Base-by-base conservation (phyloP, 2,797 vertebrate genomes). In the Gambelia wislizenii region DNA sequence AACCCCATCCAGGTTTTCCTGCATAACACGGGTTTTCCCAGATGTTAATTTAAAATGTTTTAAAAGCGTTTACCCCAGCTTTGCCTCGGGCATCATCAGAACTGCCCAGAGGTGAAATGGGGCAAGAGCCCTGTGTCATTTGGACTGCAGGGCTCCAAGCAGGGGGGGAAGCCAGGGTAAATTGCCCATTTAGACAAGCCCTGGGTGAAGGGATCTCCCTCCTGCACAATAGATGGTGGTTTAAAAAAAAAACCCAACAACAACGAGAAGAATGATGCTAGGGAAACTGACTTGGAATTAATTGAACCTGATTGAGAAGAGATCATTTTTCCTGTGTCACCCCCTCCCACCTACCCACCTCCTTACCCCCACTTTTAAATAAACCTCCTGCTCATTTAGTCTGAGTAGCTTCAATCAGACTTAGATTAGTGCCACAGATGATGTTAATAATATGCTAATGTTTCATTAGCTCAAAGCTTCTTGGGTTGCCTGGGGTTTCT, bases 361-460 rank as follows among this genome's bases (percentile, higher is more conserved):
- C 69, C 88, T 92, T 84, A 42, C 79, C 85, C 84, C 93, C 93
- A 94, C 94, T 93, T 91, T 97, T 96, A 97, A 96, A 96, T 95
- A 97, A 96, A 96, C 96, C 97, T 97, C 96, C 97, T 96, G 97
- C 94, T 97, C 97, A 96, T 96, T 97, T 97, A 97, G 94, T 80
- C 94, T 95, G 96, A 97, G 96, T 97, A 96, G 94, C 96, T 97
- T 96, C 96, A 97, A 97, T 97, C 97, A 97, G 94, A 93, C 94
- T 93, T 86, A 97, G 96, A 97, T 97, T 96, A 97, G 97, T 91
- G 95, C 96, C 90, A 94, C 94, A 93, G 95, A 97, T 97, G 97
- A 98, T 98, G 97, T 98, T 98, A 98, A 98, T 97, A 97, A 97
- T 95, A 97, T 97, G 97, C 97, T 98, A 98, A 98, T 98, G 97